phyloP scores from a whole-genome alignment of 2,113 vertebrate species.

The Anguilla japonica region DNA sequence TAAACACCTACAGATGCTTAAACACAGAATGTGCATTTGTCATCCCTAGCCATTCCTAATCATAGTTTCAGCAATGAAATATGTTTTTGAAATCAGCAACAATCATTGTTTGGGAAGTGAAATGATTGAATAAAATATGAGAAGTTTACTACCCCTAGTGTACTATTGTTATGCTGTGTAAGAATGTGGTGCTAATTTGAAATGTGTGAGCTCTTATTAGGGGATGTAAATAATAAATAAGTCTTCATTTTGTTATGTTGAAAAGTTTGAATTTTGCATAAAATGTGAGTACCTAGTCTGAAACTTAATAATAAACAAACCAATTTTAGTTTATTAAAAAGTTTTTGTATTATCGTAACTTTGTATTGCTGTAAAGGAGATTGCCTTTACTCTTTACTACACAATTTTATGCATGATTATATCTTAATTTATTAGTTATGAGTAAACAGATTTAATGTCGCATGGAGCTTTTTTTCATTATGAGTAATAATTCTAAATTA shows the following conservation, averaged over 20 bases:
- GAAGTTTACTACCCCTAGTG: neutral
- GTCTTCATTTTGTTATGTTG: too few species aligned
- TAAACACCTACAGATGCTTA: neutral
- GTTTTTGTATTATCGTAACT: too few species aligned
- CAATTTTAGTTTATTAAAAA: neutral
- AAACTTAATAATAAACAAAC: neutral
- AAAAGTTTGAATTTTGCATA: neutral
- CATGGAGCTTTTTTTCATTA: neutral
- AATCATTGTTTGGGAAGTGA: neutral
- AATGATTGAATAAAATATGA: neutral
- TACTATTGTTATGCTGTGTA: neutral
- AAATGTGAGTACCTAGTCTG: neutral
- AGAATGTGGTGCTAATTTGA: neutral
- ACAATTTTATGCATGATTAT: neutral
- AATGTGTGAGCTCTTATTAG: too few species aligned
- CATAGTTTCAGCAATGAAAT: too few species aligned
- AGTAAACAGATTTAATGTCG: neutral
- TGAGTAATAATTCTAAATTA: neutral
- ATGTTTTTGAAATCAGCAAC: too few species aligned
- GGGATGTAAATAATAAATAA: neutral
- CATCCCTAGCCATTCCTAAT: neutral
- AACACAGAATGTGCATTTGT: neutral
- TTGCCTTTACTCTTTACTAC: too few species aligned
- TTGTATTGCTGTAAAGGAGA: too few species aligned
- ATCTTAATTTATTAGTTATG: neutral